phyloP scores from a whole-genome alignment of 2,888 invertebrate genomes.

The Drosophila mimetica region DNA sequence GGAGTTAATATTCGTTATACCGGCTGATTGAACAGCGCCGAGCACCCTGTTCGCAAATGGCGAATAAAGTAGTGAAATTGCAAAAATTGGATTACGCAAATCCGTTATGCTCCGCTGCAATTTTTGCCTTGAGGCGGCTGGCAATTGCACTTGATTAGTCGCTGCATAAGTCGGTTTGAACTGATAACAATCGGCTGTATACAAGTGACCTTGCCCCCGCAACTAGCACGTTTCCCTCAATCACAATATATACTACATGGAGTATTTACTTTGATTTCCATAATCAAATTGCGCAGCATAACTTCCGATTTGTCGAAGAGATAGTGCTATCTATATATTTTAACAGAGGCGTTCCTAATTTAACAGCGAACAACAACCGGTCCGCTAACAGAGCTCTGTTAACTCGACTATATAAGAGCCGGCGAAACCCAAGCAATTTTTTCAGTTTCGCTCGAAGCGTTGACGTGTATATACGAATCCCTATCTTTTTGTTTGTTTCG shows the following conservation, averaged over 20 bases:
- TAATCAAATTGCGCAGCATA: constrained; percentile 51
- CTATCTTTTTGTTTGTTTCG: background rate
- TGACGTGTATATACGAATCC: constrained; percentile 49
- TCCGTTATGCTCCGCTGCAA: constrained; percentile 45
- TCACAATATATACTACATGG: no score
- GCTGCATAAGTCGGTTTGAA: constrained; percentile 11
- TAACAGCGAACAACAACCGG: background rate
- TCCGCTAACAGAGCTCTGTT: constrained; percentile 18
- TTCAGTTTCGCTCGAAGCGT: constrained; percentile 59
- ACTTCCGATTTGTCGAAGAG: constrained; percentile 48
- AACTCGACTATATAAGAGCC: constrained; percentile 58
- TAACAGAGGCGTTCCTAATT: background rate
- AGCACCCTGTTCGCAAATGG: constrained; percentile 50
- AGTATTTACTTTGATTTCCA: constrained; percentile 1
- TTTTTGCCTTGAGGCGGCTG: constrained; percentile 27
- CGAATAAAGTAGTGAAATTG: constrained; percentile 25
- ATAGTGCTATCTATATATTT: background rate
- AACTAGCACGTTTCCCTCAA: constrained; percentile 30
- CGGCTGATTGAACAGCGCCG: constrained; percentile 10
- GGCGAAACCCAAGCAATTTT: constrained; percentile 35
- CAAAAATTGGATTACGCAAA: constrained; percentile 58
- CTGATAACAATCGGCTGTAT: constrained; percentile 32
- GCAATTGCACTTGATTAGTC: constrained; percentile 48
- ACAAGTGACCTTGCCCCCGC: constrained; percentile 45
- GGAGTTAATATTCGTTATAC: constrained; percentile 22